These are phyloP conservation scores for Trematocara marginatum DNA, from an alignment of 2,113 vertebrate genomes.

Conservation along the genomic window DNA sequence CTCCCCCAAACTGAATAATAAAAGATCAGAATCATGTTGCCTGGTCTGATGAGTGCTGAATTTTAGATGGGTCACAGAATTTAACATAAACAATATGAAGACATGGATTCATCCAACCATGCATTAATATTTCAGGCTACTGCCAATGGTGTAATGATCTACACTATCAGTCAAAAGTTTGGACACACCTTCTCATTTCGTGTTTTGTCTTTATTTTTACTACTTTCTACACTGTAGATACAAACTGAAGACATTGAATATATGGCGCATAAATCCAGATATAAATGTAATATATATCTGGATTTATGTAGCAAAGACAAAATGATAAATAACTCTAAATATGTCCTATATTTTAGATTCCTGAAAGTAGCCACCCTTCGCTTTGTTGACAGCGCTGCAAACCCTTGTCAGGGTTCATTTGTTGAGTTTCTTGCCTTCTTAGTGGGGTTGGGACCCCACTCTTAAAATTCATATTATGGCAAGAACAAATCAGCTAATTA, in stretches of 20 bases:
- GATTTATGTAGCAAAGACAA: neutral
- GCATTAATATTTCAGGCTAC: neutral
- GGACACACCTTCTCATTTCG: neutral
- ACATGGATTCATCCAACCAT: neutral
- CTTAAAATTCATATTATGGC: neutral
- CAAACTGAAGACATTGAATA: neutral
- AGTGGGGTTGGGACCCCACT: neutral
- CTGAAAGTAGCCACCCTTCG: neutral
- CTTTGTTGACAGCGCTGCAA: neutral
- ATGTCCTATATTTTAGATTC: neutral
- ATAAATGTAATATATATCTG: neutral
- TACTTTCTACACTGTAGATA: neutral
- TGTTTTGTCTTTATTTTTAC: neutral
- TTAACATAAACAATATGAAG: neutral
- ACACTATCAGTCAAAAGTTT: neutral
- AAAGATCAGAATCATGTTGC: neutral
- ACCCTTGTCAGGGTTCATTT: neutral
- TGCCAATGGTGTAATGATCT: neutral
- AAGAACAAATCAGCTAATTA: neutral
- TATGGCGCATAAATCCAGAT: neutral
- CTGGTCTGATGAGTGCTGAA: neutral
- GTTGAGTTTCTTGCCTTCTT: neutral
- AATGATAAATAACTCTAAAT: neutral
- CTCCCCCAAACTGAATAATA: neutral
- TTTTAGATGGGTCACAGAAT: neutral